Base-by-base conservation (phyloP, 1,140 invertebrate species). In the Rhizoglyphus robini region DNA sequence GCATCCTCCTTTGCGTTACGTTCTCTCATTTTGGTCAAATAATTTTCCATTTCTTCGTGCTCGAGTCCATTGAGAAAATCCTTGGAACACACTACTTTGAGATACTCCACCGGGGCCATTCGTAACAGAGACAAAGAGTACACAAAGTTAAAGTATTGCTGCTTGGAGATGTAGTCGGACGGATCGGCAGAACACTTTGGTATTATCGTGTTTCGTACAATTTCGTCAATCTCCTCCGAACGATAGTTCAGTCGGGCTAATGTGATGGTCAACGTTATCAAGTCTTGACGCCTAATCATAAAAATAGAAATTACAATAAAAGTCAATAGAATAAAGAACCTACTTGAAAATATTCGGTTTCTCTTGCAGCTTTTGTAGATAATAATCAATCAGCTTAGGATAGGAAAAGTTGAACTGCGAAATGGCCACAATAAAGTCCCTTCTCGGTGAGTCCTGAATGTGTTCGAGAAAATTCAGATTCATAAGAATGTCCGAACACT, bases 361-460 rank as follows among this genome's bases (percentile, higher is more conserved):
- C 11, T 64, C 47, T 27, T 3, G 31, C 13, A 64, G 25, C 29
- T 48, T 64, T 20, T 57, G 13, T 20, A 64, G 20, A 25, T 49
- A 64, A 27, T 64, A 48, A 57, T 64, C 63, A 15, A 49, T 51
- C 13, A 64, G 29, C 41, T 48, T 48, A 27, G 63, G 41, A 57
- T 64, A 49, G 5, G 30, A 64, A 23, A 47, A 64, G 29, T 64
- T 64, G n/a, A 51, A 49, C 5, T 64, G 41, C 18, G 29, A 32
- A 27, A 64, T 49, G 11, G 63, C 41, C 27, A 49, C 38, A 2
- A 48, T 31, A 13, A 64, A 49, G 25, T 64, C 63, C 41, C 63
- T 49, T 57, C 46, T n/a, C 3, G 41, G 8, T 27, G 41, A 49
- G 2, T 47, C 41, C 2, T 5, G 15, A n/a, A 57, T n/a, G 5